A percentile compares a stretch with the other conserved stretches of the same genome.
These are phyloP conservation scores for Sinotaia quadrata DNA, from an alignment of 2,888 invertebrate species.

Conservation along the genomic window DNA sequence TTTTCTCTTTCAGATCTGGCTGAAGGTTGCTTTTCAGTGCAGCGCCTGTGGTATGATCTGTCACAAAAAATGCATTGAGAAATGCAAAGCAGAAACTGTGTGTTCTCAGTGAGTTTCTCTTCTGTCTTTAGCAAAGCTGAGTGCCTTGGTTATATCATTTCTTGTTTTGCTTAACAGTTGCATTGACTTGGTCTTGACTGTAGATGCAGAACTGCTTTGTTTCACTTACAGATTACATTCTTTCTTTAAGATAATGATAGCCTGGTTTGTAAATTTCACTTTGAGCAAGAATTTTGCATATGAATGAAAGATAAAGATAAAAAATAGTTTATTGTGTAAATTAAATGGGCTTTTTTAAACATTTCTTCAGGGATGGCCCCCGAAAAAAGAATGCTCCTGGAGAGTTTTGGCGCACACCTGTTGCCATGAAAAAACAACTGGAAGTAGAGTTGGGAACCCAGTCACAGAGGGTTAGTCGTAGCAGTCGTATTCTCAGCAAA, in stretches of 20 bases:
- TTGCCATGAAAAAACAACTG: constrained; percentile 33
- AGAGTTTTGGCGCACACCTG: constrained; percentile 51
- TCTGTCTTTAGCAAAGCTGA: too few relatives aligned
- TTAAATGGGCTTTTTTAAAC: too few relatives aligned
- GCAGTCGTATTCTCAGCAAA: constrained; percentile 47
- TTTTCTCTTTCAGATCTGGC: constrained; percentile 85
- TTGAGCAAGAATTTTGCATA: too few relatives aligned
- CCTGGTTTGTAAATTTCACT: too few relatives aligned
- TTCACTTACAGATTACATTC: too few relatives aligned
- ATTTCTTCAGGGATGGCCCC: constrained; percentile 49
- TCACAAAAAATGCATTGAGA: constrained; percentile 94
- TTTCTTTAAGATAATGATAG: too few relatives aligned
- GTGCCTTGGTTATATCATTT: too few relatives aligned
- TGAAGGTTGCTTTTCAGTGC: constrained; percentile 95
- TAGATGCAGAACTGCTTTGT: too few relatives aligned
- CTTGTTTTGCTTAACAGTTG: too few relatives aligned
- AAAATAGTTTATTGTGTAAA: too few relatives aligned
- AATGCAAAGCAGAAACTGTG: constrained; percentile 84
- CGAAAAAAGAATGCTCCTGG: constrained; percentile 45
- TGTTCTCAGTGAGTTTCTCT: constrained; percentile 75
- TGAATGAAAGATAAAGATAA: too few relatives aligned
- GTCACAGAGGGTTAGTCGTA: constrained; percentile 5
- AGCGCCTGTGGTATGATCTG: constrained; percentile 90
- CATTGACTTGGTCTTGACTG: too few relatives aligned
- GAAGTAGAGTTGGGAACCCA: constrained; percentile 8